Conservation (phyloP, 35 echinoderm and acorn worm species). For the Strongylocentrotus purpuratus region DNA sequence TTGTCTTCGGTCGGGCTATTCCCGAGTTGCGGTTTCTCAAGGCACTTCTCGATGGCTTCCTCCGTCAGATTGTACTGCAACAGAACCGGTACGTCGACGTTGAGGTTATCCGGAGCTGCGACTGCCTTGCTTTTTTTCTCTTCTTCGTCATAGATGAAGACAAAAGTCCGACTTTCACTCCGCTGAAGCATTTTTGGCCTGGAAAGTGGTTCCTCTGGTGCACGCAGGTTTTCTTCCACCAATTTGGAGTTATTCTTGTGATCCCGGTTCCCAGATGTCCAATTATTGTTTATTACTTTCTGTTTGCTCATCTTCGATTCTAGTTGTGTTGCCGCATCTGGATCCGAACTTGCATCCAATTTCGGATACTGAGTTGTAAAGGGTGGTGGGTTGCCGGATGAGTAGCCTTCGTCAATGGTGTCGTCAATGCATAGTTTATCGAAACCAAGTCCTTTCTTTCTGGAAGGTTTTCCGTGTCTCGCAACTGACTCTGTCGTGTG, state of each 20-base stretch:
- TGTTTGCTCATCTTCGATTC: conserved; percentile 2
- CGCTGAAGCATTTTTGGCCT: conserved; percentile 8
- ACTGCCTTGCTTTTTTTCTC: conserved; percentile 30
- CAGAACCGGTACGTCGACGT: conserved; percentile 5
- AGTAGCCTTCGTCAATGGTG: conserved; percentile 16
- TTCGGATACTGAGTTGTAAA: conserved; percentile 21
- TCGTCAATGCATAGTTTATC: conserved; percentile 12
- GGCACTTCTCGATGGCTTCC: conserved; percentile 27
- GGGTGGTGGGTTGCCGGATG: conserved; percentile 20
- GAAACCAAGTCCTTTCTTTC: not conserved
- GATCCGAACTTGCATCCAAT: not conserved
- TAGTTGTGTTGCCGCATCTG: not conserved
- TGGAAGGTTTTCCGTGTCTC: not conserved
- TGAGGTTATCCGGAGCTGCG: conserved; percentile 29
- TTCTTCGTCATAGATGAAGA: conserved; percentile 28
- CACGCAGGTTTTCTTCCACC: not conserved
- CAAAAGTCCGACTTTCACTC: conserved; percentile 39
- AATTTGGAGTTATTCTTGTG: not conserved
- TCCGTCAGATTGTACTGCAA: conserved; percentile 41
- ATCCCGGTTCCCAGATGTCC: not conserved
- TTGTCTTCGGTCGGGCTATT: not conserved
- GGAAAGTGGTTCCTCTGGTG: not conserved
- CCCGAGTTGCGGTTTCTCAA: not conserved
- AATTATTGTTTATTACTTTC: not conserved
- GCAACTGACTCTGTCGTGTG: not conserved